Evolutionary conservation across 2,888 invertebrate genomes (phyloP).

Genomic region (Sympetrum striolatum): DNA sequence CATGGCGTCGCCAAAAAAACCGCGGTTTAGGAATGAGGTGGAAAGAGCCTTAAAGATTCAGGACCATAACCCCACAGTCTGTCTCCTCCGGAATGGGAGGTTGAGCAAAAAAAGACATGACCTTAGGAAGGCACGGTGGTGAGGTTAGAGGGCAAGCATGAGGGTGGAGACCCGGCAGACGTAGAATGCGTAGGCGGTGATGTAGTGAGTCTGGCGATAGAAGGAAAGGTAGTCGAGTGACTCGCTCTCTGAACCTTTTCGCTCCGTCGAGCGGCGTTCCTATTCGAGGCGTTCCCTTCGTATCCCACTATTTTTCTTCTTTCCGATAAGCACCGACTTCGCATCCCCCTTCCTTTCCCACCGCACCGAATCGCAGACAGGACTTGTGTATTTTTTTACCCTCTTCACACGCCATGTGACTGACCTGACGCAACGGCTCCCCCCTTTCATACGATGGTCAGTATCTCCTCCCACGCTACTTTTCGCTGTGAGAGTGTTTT

Average conservation of each 20-base stretch:
- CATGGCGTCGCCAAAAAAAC: not conserved
- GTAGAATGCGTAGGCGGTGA: slow-evolving; percentile 31
- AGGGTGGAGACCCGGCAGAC: slow-evolving; percentile 35
- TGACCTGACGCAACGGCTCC: not conserved
- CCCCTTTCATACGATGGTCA: not conserved
- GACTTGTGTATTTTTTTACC: not conserved
- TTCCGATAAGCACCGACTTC: slow-evolving; percentile 6
- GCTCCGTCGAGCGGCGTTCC: not conserved
- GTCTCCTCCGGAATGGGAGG: not conserved
- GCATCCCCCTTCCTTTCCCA: not conserved
- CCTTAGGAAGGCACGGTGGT: slow-evolving; percentile 15
- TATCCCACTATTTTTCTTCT: not conserved
- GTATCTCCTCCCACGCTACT: not conserved
- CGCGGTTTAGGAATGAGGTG: not conserved
- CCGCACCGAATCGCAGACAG: not conserved
- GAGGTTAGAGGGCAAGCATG: slow-evolving; percentile 32
- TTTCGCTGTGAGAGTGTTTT: too few relatives aligned
- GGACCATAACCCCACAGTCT: slow-evolving; percentile 21
- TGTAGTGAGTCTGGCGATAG: slow-evolving; percentile 36
- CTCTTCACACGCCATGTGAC: slow-evolving; percentile 12
- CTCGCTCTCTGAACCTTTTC: not conserved
- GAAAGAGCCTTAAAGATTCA: slow-evolving; percentile 27
- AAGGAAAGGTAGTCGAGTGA: slow-evolving; percentile 27
- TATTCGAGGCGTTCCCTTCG: slow-evolving; percentile 12
- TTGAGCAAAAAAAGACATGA: not conserved